Base-by-base conservation (phyloP, 2,888 invertebrate genomes). In the Bimastos eiseni region DNA sequence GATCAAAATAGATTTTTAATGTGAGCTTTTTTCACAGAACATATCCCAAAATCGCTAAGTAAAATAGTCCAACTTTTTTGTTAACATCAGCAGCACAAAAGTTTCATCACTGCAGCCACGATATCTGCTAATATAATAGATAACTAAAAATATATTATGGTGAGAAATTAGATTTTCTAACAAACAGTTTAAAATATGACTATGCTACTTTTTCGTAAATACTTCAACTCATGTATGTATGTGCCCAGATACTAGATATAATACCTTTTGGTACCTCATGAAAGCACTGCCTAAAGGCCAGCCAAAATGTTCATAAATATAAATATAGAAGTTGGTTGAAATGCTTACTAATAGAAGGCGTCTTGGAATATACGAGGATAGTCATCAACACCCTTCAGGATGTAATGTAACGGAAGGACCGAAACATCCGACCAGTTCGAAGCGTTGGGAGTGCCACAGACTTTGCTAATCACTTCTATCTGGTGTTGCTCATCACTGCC, bases 401-500 rank as follows among this genome's bases (percentile, higher is more conserved):
- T 86, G 36, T 34, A 86, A 86, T 86, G 37, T 24, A 86, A 36
- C 13, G 86, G 86, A 19, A 86, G 37, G 86, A 34, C 24, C 1
- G 86, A 4, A 36, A 86, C 86, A 86, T 86, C 34, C 17, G 86
- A 36, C 86, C 86, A 86, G 86, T 86, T 86, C 21, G 86, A 86
- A 86, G 86, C 19, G 37, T 34, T 37, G 37, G 86, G 86, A 36
- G 86, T 36, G 21, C 86, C 86, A 86, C 86, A 86, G 37, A 86
- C 86, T 86, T 86, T 86, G 86, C 86, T 86, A 19, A 86, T 86
- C 33, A 86, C 86, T 86, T 86, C 86, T 24, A 86, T 86, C 86
- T 86, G 86, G 86, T 86, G 34, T 86, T 86, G 36, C 15, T 86
- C 86, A 86, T 86, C 86, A 33, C 86, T 86, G 34, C 86, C 86